These are phyloP conservation scores for Gandaritis pyraliata DNA, from an alignment of 2,888 invertebrate species.

Conservation along the genomic window DNA sequence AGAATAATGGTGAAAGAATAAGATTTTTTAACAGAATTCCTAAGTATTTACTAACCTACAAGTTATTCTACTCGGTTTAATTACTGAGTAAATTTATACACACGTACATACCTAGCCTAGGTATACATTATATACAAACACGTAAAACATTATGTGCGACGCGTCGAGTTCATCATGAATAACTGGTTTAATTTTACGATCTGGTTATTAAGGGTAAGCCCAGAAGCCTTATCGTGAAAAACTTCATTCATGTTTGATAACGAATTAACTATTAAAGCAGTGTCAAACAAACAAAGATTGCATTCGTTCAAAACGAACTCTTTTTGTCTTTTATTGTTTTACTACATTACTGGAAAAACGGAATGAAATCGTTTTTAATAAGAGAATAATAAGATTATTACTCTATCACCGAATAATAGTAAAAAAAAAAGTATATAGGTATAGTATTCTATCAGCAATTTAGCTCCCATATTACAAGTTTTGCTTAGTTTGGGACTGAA, in stretches of 20 bases:
- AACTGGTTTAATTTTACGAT: slow-evolving; percentile 6
- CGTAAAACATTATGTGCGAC: neutral
- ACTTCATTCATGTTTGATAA: slow-evolving; percentile 11
- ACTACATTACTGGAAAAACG: neutral
- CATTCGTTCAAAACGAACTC: neutral
- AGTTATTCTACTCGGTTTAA: slow-evolving; percentile 11
- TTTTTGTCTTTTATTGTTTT: slow-evolving; percentile 4
- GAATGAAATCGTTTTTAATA: no score
- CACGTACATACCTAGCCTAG: slow-evolving; percentile 4
- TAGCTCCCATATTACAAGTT: no score
- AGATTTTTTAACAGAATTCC: no score
- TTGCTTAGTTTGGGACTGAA: no score
- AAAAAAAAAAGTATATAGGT: no score
- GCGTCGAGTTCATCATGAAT: slow-evolving; percentile 9
- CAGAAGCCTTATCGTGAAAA: slow-evolving; percentile 6
- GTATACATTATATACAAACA: neutral
- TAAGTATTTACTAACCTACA: no score
- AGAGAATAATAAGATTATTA: no score
- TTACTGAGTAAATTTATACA: slow-evolving; percentile 8
- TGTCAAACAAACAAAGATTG: slow-evolving; percentile 13
- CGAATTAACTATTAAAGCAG: slow-evolving; percentile 10
- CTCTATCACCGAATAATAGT: no score
- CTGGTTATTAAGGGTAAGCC: slow-evolving; percentile 14
- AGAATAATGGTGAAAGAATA: no score
- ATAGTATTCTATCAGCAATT: no score